Percentiles rank a stretch among this genome's conserved stretches.
These are phyloP conservation scores for Maniola jurtina DNA, from an alignment of 1,140 invertebrate species.

Conservation along the genomic window DNA sequence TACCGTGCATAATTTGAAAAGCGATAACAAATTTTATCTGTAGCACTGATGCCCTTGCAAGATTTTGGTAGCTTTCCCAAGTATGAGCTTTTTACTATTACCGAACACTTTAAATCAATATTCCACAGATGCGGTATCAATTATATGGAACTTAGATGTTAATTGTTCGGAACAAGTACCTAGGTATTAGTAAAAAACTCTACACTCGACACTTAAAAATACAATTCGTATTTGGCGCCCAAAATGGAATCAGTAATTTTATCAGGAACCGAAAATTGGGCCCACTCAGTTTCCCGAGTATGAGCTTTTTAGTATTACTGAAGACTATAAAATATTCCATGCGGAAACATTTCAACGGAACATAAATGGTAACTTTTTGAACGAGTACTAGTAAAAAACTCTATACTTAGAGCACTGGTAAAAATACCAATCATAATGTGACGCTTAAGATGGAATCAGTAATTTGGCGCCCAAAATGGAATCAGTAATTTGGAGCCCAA, in stretches of 20 bases:
- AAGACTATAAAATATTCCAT: not conserved
- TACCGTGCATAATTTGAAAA: conserved; percentile 53
- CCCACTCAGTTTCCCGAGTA: not conserved
- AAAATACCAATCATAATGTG: not conserved
- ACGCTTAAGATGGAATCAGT: not conserved
- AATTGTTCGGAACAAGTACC: not conserved
- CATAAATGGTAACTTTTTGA: not conserved
- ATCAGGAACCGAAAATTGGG: not conserved
- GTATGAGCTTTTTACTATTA: not conserved
- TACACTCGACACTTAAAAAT: not conserved
- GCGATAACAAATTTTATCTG: conserved; percentile 13
- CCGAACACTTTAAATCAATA: not conserved
- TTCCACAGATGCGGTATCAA: no score
- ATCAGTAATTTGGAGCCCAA: not conserved
- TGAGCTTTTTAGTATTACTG: not conserved
- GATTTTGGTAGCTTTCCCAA: not conserved
- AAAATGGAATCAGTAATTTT: not conserved
- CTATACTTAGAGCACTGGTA: not conserved
- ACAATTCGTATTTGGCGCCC: not conserved
- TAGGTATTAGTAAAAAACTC: not conserved
- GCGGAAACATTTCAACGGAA: no score
- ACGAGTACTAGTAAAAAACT: not conserved
- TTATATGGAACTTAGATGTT: no score
- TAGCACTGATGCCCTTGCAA: not conserved
- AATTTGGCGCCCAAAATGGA: not conserved